phyloP scores from a whole-genome alignment of 2,113 vertebrate genomes.

The Piprites chloris region DNA sequence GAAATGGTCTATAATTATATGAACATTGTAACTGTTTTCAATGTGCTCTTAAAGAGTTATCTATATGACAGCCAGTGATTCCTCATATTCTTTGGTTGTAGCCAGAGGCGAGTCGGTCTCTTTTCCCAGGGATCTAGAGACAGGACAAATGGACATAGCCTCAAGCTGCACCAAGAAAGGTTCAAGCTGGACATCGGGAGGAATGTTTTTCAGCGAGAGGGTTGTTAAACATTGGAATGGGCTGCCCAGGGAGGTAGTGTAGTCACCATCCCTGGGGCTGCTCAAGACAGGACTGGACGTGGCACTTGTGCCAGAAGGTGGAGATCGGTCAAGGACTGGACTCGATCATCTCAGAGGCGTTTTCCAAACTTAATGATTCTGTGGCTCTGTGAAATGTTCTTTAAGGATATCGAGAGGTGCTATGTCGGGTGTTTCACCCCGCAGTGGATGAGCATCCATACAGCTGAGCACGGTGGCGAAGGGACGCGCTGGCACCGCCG shows the following conservation, averaged over 20 bases:
- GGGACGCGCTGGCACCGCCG: accelerated
- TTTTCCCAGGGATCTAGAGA: not conserved
- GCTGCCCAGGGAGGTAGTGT: not conserved
- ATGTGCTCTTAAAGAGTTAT: not conserved
- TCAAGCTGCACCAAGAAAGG: not conserved
- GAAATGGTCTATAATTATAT: not conserved
- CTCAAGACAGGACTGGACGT: not conserved
- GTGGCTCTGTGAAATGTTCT: not conserved
- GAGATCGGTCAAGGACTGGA: not conserved
- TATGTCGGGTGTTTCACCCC: no score
- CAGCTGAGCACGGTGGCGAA: no score
- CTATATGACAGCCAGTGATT: not conserved
- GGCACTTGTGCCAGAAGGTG: not conserved
- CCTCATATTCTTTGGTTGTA: not conserved
- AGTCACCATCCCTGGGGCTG: no score
- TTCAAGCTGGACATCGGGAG: not conserved
- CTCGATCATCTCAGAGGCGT: not conserved
- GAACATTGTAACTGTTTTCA: not conserved
- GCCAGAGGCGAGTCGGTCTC: not conserved
- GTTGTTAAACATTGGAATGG: not conserved
- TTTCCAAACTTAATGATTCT: not conserved
- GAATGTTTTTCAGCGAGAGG: not conserved
- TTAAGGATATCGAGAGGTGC: not conserved
- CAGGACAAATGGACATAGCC: not conserved
- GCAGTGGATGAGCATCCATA: not conserved